Conservation (phyloP, 2,797 vertebrate genomes). For the Pseudocheirus occidentalis region DNA sequence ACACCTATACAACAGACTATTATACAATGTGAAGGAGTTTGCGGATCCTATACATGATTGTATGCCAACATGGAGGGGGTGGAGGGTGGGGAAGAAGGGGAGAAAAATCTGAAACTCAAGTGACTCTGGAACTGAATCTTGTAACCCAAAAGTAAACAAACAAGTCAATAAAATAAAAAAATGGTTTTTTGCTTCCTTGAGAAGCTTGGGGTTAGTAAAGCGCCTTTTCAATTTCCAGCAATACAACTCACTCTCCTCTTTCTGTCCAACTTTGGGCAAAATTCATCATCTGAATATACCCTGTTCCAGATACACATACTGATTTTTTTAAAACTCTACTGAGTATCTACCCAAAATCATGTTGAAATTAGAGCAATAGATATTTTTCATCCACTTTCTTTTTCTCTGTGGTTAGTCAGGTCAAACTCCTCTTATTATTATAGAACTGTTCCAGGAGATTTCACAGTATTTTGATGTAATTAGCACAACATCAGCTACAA, state of each 20-base stretch:
- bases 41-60: too few species aligned
- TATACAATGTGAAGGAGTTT: too few species aligned
- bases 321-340: background rate
- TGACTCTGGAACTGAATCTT: too few species aligned
- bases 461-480: too few species aligned
- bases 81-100: too few species aligned
- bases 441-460: background rate
- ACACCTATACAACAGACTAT: too few species aligned
- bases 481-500: too few species aligned
- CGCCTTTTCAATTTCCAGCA: background rate
- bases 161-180: too few species aligned
- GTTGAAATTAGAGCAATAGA: background rate
- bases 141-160: too few species aligned
- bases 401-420: background rate
- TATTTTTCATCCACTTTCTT: background rate
- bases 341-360: background rate
- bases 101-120: too few species aligned
- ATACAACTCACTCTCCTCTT: background rate
- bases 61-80: too few species aligned
- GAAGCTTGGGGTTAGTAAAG: background rate
- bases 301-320: background rate
- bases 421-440: background rate
- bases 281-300: background rate
- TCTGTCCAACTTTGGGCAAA: background rate
- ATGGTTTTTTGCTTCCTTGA: too few species aligned